phyloP scores from a whole-genome alignment of 2,888 invertebrate genomes.

The Sicus ferrugineus region DNA sequence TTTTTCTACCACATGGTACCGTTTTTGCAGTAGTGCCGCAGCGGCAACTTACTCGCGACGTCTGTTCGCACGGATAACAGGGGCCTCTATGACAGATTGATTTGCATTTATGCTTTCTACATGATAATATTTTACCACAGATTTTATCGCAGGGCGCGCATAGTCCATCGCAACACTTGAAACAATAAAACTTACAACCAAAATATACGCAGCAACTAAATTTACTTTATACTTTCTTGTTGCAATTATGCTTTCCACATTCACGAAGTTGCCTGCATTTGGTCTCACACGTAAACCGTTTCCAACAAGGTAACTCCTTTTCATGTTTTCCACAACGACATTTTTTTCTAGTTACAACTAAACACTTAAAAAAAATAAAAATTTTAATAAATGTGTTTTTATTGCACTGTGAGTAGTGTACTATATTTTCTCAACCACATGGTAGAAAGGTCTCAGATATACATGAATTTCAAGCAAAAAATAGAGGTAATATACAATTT shows the following conservation, averaged over 20 bases:
- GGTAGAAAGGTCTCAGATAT: no score
- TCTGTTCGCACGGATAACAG: constrained; percentile 78
- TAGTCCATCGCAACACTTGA: constrained; percentile 82
- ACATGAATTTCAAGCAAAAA: no score
- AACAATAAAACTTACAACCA: constrained; percentile 5
- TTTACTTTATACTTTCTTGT: constrained; percentile 72
- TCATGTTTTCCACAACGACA: constrained; percentile 83
- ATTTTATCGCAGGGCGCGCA: constrained; percentile 85
- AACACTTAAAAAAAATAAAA: constrained; percentile 50
- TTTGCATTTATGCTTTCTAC: constrained; percentile 85
- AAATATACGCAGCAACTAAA: background rate
- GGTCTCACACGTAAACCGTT: constrained; percentile 85
- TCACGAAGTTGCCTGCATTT: constrained; percentile 84
- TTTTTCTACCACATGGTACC: constrained; percentile 87
- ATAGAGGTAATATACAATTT: no score
- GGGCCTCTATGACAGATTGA: constrained; percentile 80
- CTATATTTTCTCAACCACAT: no score
- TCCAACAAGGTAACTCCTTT: constrained; percentile 85
- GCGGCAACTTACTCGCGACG: constrained; percentile 71
- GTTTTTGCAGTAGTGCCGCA: constrained; percentile 81
- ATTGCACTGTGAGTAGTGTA: no score
- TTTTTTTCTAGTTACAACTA: constrained; percentile 77
- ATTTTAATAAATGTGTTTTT: background rate
- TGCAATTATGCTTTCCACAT: constrained; percentile 89
- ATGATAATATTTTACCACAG: constrained; percentile 83